Percentiles rank a stretch among this genome's conserved stretches.
phyloP scores from a whole-genome alignment of 2,888 invertebrate species.

The Rugalucina vietnamica region DNA sequence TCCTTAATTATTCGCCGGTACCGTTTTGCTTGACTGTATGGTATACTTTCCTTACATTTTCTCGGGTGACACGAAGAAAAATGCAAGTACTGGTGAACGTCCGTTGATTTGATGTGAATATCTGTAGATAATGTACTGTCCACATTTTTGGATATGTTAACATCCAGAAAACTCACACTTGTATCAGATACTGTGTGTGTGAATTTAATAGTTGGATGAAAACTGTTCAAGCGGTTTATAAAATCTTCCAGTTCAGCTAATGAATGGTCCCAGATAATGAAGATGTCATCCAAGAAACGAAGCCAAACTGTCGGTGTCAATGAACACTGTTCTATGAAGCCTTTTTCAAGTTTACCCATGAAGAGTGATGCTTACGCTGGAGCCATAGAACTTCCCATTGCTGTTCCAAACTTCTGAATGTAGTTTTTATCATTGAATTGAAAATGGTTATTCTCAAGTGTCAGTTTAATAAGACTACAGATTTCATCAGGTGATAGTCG shows the following conservation, averaged over 20 bases:
- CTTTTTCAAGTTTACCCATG: slow-evolving; percentile 24
- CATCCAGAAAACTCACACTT: not conserved
- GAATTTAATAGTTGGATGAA: slow-evolving; percentile 22
- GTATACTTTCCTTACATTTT: slow-evolving; percentile 24
- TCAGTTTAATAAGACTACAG: slow-evolving; percentile 1
- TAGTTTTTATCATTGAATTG: not conserved
- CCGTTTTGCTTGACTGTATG: slow-evolving; percentile 34
- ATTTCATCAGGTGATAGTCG: not conserved
- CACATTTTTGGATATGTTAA: not conserved
- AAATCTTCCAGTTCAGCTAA: slow-evolving; percentile 6
- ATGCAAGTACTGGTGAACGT: slow-evolving; percentile 21
- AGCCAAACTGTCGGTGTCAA: not conserved
- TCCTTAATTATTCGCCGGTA: slow-evolving; percentile 30
- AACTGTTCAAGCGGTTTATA: slow-evolving; percentile 9
- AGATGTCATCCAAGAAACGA: not conserved
- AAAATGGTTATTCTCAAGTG: slow-evolving; percentile 28
- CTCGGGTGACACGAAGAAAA: slow-evolving; percentile 21
- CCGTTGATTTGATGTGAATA: not conserved
- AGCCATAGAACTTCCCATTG: slow-evolving; percentile 30
- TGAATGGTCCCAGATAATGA: not conserved
- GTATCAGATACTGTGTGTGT: not conserved
- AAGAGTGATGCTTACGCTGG: slow-evolving; percentile 17
- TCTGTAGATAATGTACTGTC: not conserved
- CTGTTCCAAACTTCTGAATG: slow-evolving; percentile 21
- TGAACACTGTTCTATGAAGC: not conserved